A percentile compares a stretch with the other conserved stretches of the same genome.
These are phyloP conservation scores for Strigamia crassipes DNA, from an alignment of 2,888 invertebrate species.

Conservation along the genomic window DNA sequence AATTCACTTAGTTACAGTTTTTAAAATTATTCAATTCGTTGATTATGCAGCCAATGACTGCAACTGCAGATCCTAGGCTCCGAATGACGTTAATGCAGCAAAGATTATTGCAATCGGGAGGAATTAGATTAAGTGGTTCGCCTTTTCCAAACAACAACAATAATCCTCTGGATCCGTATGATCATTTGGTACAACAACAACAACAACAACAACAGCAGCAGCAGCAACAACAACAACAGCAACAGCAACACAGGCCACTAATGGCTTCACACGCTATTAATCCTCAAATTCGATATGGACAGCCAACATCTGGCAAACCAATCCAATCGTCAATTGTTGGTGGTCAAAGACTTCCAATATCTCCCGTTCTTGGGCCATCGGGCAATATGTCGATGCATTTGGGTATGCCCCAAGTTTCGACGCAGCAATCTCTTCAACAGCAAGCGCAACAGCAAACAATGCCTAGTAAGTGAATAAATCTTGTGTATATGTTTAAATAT, in stretches of 20 bases:
- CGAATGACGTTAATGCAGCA: constrained; percentile 62
- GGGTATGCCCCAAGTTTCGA: constrained; percentile 11
- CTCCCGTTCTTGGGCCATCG: constrained; percentile 53
- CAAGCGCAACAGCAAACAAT: constrained; percentile 41
- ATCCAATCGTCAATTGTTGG: constrained; percentile 48
- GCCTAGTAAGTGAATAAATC: neutral
- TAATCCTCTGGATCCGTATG: constrained; percentile 60
- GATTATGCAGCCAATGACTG: neutral
- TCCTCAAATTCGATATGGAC: constrained; percentile 51
- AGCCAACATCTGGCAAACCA: constrained; percentile 53
- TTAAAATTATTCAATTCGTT: neutral
- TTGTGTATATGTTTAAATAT: neutral
- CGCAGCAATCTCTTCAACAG: constrained; percentile 45
- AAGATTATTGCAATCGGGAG: constrained; percentile 47
- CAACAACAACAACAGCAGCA: constrained; percentile 56
- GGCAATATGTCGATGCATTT: constrained; percentile 11
- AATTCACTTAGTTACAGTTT: no score
- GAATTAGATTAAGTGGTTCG: constrained; percentile 45
- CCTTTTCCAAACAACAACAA: constrained; percentile 49
- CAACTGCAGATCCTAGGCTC: constrained; percentile 59
- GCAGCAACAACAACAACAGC: constrained; percentile 49
- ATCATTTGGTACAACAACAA: constrained; percentile 61
- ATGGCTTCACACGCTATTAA: constrained; percentile 44
- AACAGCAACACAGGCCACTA: constrained; percentile 50
- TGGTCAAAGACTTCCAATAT: constrained; percentile 51